Conservation (phyloP, 2,888 invertebrate genomes). For the Alentia gelatinosa region DNA sequence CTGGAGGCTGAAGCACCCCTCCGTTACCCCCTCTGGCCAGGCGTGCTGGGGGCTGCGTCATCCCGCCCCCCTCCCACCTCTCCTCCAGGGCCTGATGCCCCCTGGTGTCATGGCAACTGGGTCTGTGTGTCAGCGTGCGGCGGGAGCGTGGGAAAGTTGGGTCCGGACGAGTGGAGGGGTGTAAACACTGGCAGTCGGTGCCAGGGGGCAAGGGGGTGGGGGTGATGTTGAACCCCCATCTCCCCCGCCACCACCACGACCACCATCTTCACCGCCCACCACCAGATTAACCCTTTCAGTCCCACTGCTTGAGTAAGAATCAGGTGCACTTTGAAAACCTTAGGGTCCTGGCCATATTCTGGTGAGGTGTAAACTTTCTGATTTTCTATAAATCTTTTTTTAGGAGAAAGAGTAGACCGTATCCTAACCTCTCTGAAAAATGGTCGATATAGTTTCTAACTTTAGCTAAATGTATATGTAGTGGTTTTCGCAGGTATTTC, state of each 20-base stretch:
- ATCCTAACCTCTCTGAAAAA: no score
- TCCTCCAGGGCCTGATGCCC: background rate
- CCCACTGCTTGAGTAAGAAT: no score
- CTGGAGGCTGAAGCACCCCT: no score
- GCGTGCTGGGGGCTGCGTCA: background rate
- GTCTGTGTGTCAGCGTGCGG: conserved; percentile 16
- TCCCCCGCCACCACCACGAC: background rate
- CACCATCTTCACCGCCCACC: background rate
- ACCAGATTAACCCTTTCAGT: background rate
- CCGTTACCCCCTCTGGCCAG: background rate
- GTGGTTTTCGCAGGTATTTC: no score
- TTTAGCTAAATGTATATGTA: no score
- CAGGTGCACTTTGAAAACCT: no score
- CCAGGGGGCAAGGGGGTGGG: background rate
- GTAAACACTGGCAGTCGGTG: conserved; percentile 4
- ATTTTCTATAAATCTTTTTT: no score
- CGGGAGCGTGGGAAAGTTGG: conserved; percentile 51
- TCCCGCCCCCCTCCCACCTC: conserved; percentile 7
- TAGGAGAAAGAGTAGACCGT: no score
- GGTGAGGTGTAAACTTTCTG: no score
- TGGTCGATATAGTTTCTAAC: no score
- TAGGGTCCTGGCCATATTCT: no score
- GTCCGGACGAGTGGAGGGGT: conserved; percentile 39
- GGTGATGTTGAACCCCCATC: background rate
- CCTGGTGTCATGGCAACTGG: conserved; percentile 8